phyloP scores from a whole-genome alignment of 2,797 vertebrate genomes.

The Syngnathus acus region DNA sequence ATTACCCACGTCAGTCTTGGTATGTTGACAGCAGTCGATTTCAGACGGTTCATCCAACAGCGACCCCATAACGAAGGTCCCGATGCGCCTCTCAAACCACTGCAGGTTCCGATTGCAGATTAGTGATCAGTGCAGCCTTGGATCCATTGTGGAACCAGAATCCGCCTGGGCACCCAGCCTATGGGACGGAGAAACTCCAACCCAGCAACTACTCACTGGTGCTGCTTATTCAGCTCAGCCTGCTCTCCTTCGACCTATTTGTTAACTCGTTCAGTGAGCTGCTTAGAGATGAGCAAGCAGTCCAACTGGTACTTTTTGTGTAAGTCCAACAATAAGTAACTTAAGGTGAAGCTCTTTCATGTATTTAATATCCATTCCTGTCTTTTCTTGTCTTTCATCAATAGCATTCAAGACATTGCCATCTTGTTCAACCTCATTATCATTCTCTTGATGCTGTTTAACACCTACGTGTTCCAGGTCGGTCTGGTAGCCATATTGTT shows the following conservation, averaged over 20 bases:
- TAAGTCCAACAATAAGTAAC: slow-evolving; percentile 52
- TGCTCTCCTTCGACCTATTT: slow-evolving; percentile 84
- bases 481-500: slow-evolving; percentile 83
- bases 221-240: slow-evolving; percentile 81
- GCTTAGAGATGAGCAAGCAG: slow-evolving; percentile 72
- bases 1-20: slow-evolving; percentile 10
- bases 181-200: slow-evolving; percentile 74
- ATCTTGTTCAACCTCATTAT: slow-evolving; percentile 89
- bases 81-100: neutral
- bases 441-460: slow-evolving; percentile 92
- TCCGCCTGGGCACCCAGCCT: slow-evolving; percentile 54
- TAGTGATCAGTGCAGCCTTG: slow-evolving; percentile 54
- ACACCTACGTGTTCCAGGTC: slow-evolving; percentile 91
- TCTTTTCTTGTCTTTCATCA: neutral
- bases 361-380: neutral
- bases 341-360: neutral
- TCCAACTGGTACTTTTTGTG: slow-evolving; percentile 90
- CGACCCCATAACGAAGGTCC: slow-evolving; percentile 1
- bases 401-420: slow-evolving; percentile 83
- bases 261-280: slow-evolving; percentile 93
- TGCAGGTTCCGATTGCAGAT: slow-evolving; percentile 7
- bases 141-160: slow-evolving; percentile 61
- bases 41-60: slow-evolving; percentile 16
- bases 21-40: slow-evolving; percentile 25
- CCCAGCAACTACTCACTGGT: slow-evolving; percentile 87